Evolutionary conservation across 2,113 vertebrate species (phyloP), one percentile per base, ranked within the genome.

Genomic region (Setophaga kirtlandii): DNA sequence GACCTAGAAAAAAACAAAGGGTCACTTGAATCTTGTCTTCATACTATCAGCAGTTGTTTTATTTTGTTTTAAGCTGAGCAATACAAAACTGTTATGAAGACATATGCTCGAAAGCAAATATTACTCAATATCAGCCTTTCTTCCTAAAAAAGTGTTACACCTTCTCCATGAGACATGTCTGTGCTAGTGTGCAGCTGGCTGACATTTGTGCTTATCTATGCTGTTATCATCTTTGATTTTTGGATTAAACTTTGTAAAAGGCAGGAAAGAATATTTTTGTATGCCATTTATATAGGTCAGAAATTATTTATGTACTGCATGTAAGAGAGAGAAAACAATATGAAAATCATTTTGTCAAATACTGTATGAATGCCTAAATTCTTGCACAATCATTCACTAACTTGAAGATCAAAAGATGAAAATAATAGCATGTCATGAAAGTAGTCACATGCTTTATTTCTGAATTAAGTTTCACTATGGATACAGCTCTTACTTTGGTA

Each of bases 191-290:
- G 17, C 80, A 96, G 91, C 90, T 97, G 94, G 91, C 83, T 96
- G 93, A 83, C 89, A 94, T 96, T 97, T 94, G 30, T 79, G 49
- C 74, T 92, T 83, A 81, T 94, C 86, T 91, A 63, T 95, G 52
- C 33, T 91, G 67, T 80, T 93, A 83, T 96, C 50, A 78, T 91
- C 83, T 89, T 76, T 93, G 94, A 92, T 89, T 95, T 78, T 90
- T 79, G 75, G 88, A 96, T 94, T 95, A 94, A 96, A 95, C 52
- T 94, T 96, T 91, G 75, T 87, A 90, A 94, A 94, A 90, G 47
- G 24, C 3, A 10, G 27, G 37, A 33, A 41, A 81, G 19, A 44
- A 27, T 69, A 39, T 19, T 83, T 90, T 91, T 76, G 33, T 60
- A 47, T 42, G 25, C 16, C 60, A 67, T 59, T 93, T 95, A 60